Percentiles rank a stretch among this genome's conserved stretches.
These are phyloP conservation scores for Argopecten irradians DNA, from an alignment of 1,140 invertebrate species.

Conservation along the genomic window DNA sequence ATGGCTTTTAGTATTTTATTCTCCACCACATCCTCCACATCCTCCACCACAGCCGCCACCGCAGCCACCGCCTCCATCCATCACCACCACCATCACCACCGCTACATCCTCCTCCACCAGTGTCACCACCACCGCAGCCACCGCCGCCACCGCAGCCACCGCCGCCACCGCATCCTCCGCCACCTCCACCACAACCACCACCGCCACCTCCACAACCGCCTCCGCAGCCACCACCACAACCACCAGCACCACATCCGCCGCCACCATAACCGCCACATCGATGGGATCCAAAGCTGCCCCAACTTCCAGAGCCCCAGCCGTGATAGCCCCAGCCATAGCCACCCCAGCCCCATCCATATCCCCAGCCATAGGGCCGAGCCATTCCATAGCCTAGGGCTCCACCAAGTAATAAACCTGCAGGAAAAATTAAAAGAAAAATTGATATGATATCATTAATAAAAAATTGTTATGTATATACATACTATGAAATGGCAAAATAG, in stretches of 20 bases:
- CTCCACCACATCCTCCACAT: background rate
- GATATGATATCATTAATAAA: too few species aligned
- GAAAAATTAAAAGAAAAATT: too few species aligned
- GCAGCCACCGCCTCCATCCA: background rate
- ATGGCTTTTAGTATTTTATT: too few species aligned
- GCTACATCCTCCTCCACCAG: background rate
- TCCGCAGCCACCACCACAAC: background rate
- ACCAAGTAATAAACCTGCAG: background rate
- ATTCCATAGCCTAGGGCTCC: background rate
- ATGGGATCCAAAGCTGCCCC: background rate
- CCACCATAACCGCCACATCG: background rate
- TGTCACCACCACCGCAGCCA: background rate
- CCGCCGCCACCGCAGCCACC: background rate
- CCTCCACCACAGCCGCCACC: background rate
- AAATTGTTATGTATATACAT: too few species aligned
- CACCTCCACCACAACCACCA: background rate
- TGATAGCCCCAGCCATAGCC: background rate
- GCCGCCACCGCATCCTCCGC: background rate
- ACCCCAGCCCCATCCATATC: background rate
- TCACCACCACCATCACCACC: background rate
- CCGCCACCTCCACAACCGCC: background rate
- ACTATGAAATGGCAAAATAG: too few species aligned
- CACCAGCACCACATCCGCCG: background rate
- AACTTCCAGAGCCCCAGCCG: background rate
- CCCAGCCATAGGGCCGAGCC: slow-evolving; percentile 9